Evolutionary conservation across 1,140 invertebrate genomes (phyloP), one percentile per base, ranked within the genome.

Genomic region (Melitaea cinxia): DNA sequence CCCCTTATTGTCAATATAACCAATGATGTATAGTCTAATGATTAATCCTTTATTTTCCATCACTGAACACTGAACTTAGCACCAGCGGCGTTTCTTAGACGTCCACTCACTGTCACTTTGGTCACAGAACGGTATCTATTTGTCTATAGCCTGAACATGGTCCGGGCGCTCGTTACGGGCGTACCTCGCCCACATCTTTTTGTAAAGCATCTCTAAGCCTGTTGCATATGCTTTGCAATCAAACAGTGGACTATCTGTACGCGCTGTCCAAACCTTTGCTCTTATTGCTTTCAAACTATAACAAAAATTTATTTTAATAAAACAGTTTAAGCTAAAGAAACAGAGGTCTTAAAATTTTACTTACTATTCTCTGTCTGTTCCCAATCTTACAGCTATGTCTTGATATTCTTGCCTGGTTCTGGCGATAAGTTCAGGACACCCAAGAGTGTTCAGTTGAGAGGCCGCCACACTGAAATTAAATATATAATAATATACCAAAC

Each of bases 401-500:
- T 99, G 96, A 91, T 99, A 99, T 75, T 99, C 98, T 79, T 97
- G 95, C 33, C 96, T 92, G 14, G 95, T 96, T 59, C 95, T 93
- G 1, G 99, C 99, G 58, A 99, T 96, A 39, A 99, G 91, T 88
- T 99, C 99, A 0, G 98, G 97, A 85, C 97, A 98, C 17, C 99
- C 99, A 21, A 99, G 92, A 14, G 98, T 97, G 49, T 95, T 95
- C 17, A 99, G 92, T 85, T 99, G 99, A 65, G 98, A 99, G n/a
- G 98, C 97, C 17, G 99, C 98, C 28, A 99, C 99, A 75, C 99
- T 94, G 74, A 49, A 85, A 80, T 66, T 26, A 24, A 39, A 23
- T 21, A n/a, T 33, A 52, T 53, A 24, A 30, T 50, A 26, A 26
- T 6, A 26, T 26, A 26, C 24, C 24, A 26, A 26, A 4, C 6